Base-by-base conservation (phyloP, 1,140 invertebrate species). In the Pachyrhynchus sulphureomaculatus region DNA sequence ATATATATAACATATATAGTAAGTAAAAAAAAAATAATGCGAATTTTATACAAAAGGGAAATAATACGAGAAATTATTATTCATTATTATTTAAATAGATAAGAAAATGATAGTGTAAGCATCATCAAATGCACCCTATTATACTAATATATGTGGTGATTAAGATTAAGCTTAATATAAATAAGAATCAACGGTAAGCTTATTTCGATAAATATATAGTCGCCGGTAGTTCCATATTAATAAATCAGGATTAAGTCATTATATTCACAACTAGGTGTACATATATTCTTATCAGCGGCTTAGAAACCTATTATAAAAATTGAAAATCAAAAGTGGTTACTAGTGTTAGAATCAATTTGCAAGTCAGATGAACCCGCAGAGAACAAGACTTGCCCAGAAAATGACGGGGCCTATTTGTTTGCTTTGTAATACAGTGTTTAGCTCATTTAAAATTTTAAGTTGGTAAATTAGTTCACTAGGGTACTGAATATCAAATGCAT, bases 251-350 rank as follows among this genome's bases (percentile, higher is more conserved):
- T 37, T n/a, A 37, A 37, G 34, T 37, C 4, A 20, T 44, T 20
- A 21, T 6, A 0, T 44, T 1, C 1, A 44, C 18, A 15, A 44
- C 1, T 9, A 44, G 41, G 41, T 44, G 41, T 44, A 13, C 9
- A 34, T 44, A 23, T 44, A 20, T 44, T 23, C 41, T 44, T 44
- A 44, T 44, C 41, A 44, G 41, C 41, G 13, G 23, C 5, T 4
- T 20, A 23, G 6, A 20, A 13, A 44, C 18, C 23, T 18, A 20
- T 21, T 44, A 44, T 48, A 15, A 48, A 48, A 26, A 32, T 48
- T 48, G 1, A 48, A 48, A 48, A 48, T 21, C 45, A 48, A 48
- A 48, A 48, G 45, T 48, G 45, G 45, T 48, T 32, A 32, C 23
- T 29, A 48, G 45, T 48, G 45, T 48, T 29, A 29, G 26, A n/a